Percentiles rank a stretch among this genome's conserved stretches.
These are phyloP conservation scores for Momotus momota DNA, from an alignment of 2,797 vertebrate species.

Conservation along the genomic window DNA sequence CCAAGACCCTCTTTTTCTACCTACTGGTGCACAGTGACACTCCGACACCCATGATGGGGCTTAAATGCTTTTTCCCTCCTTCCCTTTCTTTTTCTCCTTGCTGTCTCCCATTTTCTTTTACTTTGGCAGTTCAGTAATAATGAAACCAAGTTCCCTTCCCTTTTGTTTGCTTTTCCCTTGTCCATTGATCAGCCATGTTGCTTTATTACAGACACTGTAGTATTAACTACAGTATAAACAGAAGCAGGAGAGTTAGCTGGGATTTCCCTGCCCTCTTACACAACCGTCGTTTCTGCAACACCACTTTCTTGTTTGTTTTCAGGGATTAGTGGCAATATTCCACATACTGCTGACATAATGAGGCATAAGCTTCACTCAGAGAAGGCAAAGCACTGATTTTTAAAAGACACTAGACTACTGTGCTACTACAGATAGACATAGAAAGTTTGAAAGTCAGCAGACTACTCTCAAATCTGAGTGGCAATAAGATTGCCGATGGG, in stretches of 20 bases:
- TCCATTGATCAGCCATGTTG: constrained; percentile 20
- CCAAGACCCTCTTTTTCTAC: not conserved
- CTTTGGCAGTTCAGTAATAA: constrained; percentile 13
- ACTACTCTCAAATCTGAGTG: not conserved
- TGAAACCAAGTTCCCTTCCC: constrained; percentile 1
- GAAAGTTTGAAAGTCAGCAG: not conserved
- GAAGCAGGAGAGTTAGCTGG: constrained; percentile 18
- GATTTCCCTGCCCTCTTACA: constrained; percentile 45
- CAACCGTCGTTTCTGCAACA: not conserved
- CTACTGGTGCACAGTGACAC: not conserved
- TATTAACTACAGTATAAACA: constrained; percentile 53
- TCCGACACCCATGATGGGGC: not conserved
- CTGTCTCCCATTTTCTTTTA: not conserved
- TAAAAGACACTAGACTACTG: not conserved
- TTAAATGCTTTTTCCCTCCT: not conserved
- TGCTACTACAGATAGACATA: not conserved
- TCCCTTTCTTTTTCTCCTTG: not conserved
- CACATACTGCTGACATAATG: constrained; percentile 47
- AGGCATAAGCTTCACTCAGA: not conserved
- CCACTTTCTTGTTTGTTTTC: constrained; percentile 53
- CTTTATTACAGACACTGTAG: constrained; percentile 36
- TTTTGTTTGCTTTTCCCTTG: constrained; percentile 54
- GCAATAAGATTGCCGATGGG: not conserved
- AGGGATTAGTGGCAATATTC: constrained; percentile 55
- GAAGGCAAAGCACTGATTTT: not conserved